Conservation (phyloP, 2,113 vertebrate genomes). For the Sinocyclocheilus grahami region DNA sequence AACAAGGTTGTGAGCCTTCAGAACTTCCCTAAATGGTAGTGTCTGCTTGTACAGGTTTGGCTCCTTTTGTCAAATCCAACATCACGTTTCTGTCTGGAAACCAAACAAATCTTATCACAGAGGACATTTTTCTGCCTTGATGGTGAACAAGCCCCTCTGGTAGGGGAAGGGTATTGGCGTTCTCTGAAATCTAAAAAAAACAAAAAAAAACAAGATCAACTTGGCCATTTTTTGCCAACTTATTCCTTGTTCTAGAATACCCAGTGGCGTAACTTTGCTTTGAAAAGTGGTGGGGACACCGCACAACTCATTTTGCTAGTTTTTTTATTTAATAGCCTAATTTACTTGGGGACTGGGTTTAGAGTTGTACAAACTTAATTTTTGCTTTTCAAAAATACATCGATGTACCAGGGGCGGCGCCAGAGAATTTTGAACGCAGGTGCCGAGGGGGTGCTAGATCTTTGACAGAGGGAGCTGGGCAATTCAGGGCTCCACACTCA, state of each 20-base stretch:
- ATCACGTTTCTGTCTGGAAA: constrained; percentile 37
- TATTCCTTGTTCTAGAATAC: constrained; percentile 59
- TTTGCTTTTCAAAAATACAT: too few relatives aligned
- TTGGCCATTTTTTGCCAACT: constrained; percentile 59
- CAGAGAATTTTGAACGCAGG: too few relatives aligned
- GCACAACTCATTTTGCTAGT: too few relatives aligned
- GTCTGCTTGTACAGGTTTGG: background rate
- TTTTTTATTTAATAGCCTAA: too few relatives aligned
- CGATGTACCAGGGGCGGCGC: too few relatives aligned
- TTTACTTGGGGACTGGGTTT: too few relatives aligned
- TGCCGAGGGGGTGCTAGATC: too few relatives aligned
- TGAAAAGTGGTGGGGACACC: too few relatives aligned
- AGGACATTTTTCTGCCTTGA: constrained; percentile 54
- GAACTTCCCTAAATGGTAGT: constrained; percentile 18
- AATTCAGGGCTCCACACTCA: too few relatives aligned
- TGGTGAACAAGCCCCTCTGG: constrained; percentile 46
- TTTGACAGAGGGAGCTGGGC: too few relatives aligned
- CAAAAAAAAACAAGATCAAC: too few relatives aligned
- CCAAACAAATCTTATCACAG: constrained; percentile 50
- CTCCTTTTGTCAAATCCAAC: constrained; percentile 34
- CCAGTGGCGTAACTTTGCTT: background rate
- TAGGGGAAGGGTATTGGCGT: constrained; percentile 50
- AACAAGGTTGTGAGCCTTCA: background rate
- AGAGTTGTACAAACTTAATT: too few relatives aligned
- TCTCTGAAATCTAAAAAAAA: constrained; percentile 67